These are phyloP conservation scores for Doryteuthis pealeii DNA, from an alignment of 1,140 invertebrate genomes.

Conservation along the genomic window DNA sequence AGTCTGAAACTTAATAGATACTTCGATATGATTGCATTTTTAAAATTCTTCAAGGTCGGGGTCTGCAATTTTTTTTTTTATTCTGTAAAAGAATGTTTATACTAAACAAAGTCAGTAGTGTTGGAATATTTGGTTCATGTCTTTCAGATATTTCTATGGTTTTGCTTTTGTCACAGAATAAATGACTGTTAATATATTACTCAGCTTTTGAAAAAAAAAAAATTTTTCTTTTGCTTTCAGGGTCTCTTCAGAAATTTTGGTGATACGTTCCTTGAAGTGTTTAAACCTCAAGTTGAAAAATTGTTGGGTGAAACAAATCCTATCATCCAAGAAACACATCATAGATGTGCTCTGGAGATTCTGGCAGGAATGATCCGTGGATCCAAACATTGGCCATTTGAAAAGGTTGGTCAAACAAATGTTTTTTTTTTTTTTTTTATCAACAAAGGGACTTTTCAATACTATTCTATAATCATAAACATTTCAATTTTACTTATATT, in stretches of 20 bases:
- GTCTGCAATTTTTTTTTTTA: too few species aligned
- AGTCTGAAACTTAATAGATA: too few species aligned
- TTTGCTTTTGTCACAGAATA: too few species aligned
- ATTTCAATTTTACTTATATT: too few species aligned
- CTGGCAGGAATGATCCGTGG: slow-evolving; percentile 75
- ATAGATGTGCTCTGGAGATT: slow-evolving; percentile 84
- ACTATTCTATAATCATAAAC: neutral
- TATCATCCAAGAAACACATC: slow-evolving; percentile 73
- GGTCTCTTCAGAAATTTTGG: slow-evolving; percentile 80
- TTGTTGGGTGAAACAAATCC: slow-evolving; percentile 70
- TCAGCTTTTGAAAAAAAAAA: too few species aligned
- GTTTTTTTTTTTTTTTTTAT: neutral
- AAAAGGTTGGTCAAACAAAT: slow-evolving; percentile 62
- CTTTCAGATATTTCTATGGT: too few species aligned
- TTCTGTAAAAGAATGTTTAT: too few species aligned
- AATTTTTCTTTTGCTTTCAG: slow-evolving; percentile 58
- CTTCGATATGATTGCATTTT: too few species aligned
- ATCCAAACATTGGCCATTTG: slow-evolving; percentile 79
- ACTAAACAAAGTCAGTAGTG: too few species aligned
- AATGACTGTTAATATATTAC: too few species aligned
- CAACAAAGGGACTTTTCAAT: neutral
- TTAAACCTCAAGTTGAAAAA: slow-evolving; percentile 69
- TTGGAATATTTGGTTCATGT: too few species aligned
- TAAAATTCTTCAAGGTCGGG: too few species aligned
- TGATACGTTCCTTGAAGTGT: slow-evolving; percentile 66